A percentile compares a stretch with the other conserved stretches of the same genome.
These are phyloP conservation scores for Apostichopus parvimensis DNA, from an alignment of 35 echinoderm and acorn worm genomes.

Conservation along the genomic window DNA sequence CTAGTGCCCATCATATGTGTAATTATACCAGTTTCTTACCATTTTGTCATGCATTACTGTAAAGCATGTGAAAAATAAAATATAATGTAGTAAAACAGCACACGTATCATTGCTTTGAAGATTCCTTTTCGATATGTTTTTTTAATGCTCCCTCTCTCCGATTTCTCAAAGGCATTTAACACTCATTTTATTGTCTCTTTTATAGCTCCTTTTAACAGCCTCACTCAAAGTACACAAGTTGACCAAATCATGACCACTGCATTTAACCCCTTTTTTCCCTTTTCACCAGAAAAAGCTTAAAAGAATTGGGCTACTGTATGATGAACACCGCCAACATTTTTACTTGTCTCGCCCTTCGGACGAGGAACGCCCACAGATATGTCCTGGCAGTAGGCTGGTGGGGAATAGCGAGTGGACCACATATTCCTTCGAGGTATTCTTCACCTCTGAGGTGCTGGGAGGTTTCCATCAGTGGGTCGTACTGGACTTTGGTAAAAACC, in stretches of 20 bases:
- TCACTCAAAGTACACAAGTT: neutral
- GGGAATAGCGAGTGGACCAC: neutral
- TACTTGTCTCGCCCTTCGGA: slow-evolving; percentile 65
- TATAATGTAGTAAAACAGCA: too few relatives aligned
- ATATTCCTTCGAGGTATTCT: slow-evolving; percentile 61
- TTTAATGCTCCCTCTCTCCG: neutral
- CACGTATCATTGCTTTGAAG: too few relatives aligned
- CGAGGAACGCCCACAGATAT: slow-evolving; percentile 79
- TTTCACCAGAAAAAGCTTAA: slow-evolving; percentile 68
- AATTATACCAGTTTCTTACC: too few relatives aligned
- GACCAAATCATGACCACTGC: neutral
- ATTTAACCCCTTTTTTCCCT: neutral
- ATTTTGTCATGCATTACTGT: too few relatives aligned
- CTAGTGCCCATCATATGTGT: too few relatives aligned
- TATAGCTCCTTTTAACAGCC: neutral
- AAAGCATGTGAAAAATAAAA: too few relatives aligned
- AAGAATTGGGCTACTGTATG: slow-evolving; percentile 85
- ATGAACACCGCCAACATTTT: slow-evolving; percentile 87
- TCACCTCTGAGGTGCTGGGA: slow-evolving; percentile 79
- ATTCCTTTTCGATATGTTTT: neutral
- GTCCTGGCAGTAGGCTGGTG: slow-evolving; percentile 64
- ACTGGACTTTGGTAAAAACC: slow-evolving; percentile 72
- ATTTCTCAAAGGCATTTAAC: neutral
- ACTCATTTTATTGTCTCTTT: neutral
- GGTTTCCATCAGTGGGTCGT: slow-evolving; percentile 89